A percentile compares a stretch with the other conserved stretches of the same genome.
These are phyloP conservation scores for Brachystomella parvula DNA, from an alignment of 1,140 invertebrate species.

Conservation along the genomic window DNA sequence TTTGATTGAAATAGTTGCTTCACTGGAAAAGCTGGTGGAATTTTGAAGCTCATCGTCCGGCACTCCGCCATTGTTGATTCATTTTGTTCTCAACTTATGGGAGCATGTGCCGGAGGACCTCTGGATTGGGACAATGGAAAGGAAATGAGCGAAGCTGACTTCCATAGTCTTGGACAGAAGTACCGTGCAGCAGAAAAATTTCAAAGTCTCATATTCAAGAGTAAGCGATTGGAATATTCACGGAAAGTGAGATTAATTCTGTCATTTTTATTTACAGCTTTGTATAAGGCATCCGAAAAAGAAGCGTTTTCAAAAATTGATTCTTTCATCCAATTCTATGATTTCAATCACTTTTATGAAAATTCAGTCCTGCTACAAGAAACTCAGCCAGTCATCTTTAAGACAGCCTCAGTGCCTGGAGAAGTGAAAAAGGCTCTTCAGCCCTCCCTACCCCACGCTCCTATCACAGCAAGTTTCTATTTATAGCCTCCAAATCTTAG, in stretches of 20 bases:
- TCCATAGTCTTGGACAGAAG: conserved; percentile 16
- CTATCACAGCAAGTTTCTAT: no score
- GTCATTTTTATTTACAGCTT: neutral
- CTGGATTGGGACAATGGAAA: conserved; percentile 17
- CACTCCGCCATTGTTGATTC: conserved; percentile 29
- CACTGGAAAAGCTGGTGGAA: conserved; percentile 25
- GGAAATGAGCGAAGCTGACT: conserved; percentile 12
- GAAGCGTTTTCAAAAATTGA: neutral
- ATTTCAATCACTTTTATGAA: neutral
- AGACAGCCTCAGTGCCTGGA: no score
- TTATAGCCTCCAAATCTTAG: no score
- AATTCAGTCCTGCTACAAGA: neutral
- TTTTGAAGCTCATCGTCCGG: conserved; percentile 26
- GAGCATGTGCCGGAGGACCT: neutral
- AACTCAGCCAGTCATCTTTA: no score
- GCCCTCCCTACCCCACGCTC: no score
- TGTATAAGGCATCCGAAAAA: neutral
- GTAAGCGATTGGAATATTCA: neutral
- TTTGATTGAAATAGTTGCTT: conserved; percentile 12
- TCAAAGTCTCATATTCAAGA: neutral
- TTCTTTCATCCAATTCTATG: neutral
- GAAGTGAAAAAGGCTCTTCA: no score
- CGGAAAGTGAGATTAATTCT: no score
- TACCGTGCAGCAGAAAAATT: neutral
- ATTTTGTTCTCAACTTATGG: conserved; percentile 24